phyloP scores from a whole-genome alignment of 1,140 invertebrate genomes.

The Thalassaphorura encarpata region DNA sequence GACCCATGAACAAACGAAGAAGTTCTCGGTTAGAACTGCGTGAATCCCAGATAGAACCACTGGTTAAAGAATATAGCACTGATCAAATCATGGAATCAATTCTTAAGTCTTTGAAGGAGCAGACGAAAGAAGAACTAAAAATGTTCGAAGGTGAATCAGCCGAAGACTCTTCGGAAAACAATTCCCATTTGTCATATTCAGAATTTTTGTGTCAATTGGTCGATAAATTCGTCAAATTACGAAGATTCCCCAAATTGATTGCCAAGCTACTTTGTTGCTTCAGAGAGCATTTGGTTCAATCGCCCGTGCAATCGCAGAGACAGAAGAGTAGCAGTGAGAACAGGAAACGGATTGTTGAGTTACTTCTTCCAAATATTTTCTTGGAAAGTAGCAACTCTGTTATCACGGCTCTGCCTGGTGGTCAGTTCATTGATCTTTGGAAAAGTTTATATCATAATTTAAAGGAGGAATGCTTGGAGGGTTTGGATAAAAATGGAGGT shows the following conservation, averaged over 20 bases:
- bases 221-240: constrained; percentile 19
- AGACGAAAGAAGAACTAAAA: too few relatives aligned
- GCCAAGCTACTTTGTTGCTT: constrained; percentile 21
- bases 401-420: constrained; percentile 13
- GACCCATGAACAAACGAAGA: too few relatives aligned
- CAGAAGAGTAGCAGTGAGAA: neutral
- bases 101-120: too few relatives aligned
- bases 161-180: too few relatives aligned
- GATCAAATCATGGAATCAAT: too few relatives aligned
- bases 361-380: constrained; percentile 19
- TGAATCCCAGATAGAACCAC: too few relatives aligned
- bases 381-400: constrained; percentile 7
- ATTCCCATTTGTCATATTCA: too few relatives aligned
- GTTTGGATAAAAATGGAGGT: neutral
- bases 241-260: constrained; percentile 27
- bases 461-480: constrained; percentile 21
- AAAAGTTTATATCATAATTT: constrained; percentile 28
- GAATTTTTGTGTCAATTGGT: constrained; percentile 20
- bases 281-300: neutral
- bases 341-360: too few relatives aligned
- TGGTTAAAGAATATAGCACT: too few relatives aligned
- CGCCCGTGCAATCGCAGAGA: neutral
- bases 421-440: constrained; percentile 28
- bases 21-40: too few relatives aligned
- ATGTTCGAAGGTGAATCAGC: too few relatives aligned